These are phyloP conservation scores for Melanogrammus aeglefinus DNA, from an alignment of 2,797 vertebrate genomes.

Conservation along the genomic window DNA sequence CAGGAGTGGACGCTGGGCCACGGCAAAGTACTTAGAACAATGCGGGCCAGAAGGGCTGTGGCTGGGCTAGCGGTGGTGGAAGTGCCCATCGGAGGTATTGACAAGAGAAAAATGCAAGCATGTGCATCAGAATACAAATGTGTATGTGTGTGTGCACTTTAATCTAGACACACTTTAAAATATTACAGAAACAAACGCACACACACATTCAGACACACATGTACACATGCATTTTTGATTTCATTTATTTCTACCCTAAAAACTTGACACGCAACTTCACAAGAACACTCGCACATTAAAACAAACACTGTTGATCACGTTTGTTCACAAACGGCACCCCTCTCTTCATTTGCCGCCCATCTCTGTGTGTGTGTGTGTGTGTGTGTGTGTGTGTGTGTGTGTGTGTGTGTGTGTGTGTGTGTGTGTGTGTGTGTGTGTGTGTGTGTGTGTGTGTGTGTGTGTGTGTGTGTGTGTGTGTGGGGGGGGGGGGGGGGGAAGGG, in stretches of 20 bases:
- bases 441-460: not conserved
- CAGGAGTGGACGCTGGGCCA: slow-evolving; percentile 42
- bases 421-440: not conserved
- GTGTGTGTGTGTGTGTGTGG: not conserved
- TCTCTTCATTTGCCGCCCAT: not conserved
- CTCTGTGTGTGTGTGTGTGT: not conserved
- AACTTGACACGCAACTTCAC: not conserved
- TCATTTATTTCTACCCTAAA: not conserved
- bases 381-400: not conserved
- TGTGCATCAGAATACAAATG: too few relatives aligned
- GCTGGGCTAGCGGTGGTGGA: slow-evolving; percentile 10
- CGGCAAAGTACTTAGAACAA: slow-evolving; percentile 40
- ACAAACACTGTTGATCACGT: not conserved
- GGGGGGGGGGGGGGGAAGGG: too few relatives aligned
- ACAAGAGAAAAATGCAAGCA: too few relatives aligned
- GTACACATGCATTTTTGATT: not conserved
- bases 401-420: not conserved
- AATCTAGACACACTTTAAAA: not conserved
- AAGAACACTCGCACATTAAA: not conserved
- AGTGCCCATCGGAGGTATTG: not conserved
- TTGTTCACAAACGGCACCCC: not conserved
- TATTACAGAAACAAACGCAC: not conserved
- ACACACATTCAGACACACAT: not conserved
- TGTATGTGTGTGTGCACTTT: slow-evolving; percentile 3
- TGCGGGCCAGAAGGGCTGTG: slow-evolving; percentile 46